These are phyloP conservation scores for Danio kyathit DNA, from an alignment of 2,797 vertebrate species.

Conservation along the genomic window DNA sequence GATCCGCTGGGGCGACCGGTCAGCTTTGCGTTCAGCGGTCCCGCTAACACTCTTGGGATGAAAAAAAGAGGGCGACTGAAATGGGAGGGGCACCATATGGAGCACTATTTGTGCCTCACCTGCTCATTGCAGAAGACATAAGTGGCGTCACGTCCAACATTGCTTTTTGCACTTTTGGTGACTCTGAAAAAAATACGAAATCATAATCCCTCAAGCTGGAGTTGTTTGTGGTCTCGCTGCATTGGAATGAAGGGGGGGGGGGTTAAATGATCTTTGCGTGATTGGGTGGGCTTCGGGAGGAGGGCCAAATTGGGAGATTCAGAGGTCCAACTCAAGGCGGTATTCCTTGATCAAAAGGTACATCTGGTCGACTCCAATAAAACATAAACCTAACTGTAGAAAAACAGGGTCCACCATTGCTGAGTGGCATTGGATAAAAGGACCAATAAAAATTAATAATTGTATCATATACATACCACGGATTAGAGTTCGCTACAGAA, in stretches of 20 bases:
- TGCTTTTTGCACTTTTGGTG: slow-evolving; percentile 5
- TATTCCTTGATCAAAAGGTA: slow-evolving; percentile 77
- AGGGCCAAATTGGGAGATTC: slow-evolving; percentile 55
- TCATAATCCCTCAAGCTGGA: not conserved
- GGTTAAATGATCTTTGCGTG: slow-evolving; percentile 35
- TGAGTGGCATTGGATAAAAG: slow-evolving; percentile 77
- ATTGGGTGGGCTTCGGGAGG: slow-evolving; percentile 51
- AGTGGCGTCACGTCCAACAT: slow-evolving; percentile 22
- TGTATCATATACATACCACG: slow-evolving; percentile 62
- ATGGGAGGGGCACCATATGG: slow-evolving; percentile 19
- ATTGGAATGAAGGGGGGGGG: slow-evolving; percentile 15
- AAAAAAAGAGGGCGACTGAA: slow-evolving; percentile 39
- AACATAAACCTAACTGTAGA: slow-evolving; percentile 73
- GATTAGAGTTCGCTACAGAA: slow-evolving; percentile 64
- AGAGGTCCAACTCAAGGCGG: slow-evolving; percentile 69
- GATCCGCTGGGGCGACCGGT: slow-evolving; percentile 70
- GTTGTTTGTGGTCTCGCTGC: slow-evolving; percentile 25
- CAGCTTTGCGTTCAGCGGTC: slow-evolving; percentile 50
- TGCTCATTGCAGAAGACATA: not conserved
- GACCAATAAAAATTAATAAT: slow-evolving; percentile 74
- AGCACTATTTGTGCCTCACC: slow-evolving; percentile 28
- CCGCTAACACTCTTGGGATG: slow-evolving; percentile 39
- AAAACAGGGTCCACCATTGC: slow-evolving; percentile 69
- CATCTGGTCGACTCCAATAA: slow-evolving; percentile 75
- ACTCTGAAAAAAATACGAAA: not conserved